Conservation (phyloP, 1,140 invertebrate genomes). For the Triops longicaudatus region DNA sequence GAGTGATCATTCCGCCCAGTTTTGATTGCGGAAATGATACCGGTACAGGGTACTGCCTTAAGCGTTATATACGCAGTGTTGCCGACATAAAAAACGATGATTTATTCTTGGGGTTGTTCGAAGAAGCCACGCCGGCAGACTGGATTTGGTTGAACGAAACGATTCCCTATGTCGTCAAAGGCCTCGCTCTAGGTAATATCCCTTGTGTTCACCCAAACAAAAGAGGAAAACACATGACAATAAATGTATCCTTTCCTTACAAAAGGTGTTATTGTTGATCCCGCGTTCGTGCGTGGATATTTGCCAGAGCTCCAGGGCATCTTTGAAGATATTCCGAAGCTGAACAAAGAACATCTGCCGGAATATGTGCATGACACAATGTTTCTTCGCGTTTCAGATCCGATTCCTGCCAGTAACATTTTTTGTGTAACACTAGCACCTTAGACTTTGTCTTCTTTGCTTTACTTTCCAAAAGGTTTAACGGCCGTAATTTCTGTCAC, state of each 20-base stretch:
- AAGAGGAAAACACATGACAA: no score
- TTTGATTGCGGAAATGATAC: conserved; percentile 12
- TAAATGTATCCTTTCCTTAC: neutral
- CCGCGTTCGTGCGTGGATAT: neutral
- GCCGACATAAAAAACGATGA: neutral
- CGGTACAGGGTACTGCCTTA: neutral
- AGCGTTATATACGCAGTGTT: neutral
- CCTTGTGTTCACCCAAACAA: neutral
- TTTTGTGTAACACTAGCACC: neutral
- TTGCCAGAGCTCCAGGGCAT: neutral
- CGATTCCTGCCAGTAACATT: neutral
- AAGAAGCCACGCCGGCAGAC: neutral
- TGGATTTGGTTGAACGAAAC: conserved; percentile 9
- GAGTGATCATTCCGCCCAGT: neutral
- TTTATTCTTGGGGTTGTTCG: neutral
- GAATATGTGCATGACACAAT: neutral
- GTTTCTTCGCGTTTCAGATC: neutral
- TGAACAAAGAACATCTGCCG: neutral
- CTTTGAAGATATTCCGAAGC: neutral
- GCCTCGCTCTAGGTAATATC: neutral
- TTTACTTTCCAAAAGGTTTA: neutral
- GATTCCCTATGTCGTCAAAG: neutral
- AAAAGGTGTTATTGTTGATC: neutral
- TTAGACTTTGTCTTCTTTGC: neutral
- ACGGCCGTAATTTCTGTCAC: conserved; percentile 20